phyloP scores from a whole-genome alignment of 2,113 vertebrate genomes.

The Erinaceus europaeus region DNA sequence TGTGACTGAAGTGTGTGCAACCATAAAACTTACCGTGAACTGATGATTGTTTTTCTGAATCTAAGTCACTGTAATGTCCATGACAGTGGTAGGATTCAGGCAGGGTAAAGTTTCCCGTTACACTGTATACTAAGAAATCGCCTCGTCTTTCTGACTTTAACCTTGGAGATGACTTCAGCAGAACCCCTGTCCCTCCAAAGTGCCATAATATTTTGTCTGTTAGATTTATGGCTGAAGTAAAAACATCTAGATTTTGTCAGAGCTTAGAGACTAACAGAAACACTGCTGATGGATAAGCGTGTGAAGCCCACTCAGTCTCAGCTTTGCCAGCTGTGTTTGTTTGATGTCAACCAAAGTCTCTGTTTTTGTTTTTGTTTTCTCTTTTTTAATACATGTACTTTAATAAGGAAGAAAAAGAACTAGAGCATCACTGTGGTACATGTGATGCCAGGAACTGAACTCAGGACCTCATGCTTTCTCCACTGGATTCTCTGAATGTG shows the following conservation, averaged over 20 bases:
- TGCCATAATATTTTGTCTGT: neutral
- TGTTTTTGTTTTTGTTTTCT: too few species aligned
- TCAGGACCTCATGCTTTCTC: too few species aligned
- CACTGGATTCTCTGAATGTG: neutral
- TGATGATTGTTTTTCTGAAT: neutral
- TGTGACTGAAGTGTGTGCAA: conserved; percentile 2
- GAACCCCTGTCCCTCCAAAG: neutral
- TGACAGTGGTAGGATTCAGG: neutral
- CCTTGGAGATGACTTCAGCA: neutral
- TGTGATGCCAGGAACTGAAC: too few species aligned
- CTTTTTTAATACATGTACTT: too few species aligned
- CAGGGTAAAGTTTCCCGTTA: neutral
- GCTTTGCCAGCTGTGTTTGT: neutral
- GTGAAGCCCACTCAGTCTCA: neutral
- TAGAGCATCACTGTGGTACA: too few species aligned
- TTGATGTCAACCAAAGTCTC: neutral
- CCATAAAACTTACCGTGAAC: neutral
- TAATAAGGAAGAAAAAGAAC: too few species aligned
- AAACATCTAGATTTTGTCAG: neutral
- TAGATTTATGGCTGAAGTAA: conserved; percentile 19
- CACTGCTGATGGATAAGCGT: neutral
- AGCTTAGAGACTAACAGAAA: neutral
- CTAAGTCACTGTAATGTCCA: neutral
- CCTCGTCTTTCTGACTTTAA: neutral
- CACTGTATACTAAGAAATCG: neutral